Evolutionary conservation across 2,113 vertebrate species (phyloP), one percentile per base, ranked within the genome.

Genomic region (Amphilophus citrinellus): DNA sequence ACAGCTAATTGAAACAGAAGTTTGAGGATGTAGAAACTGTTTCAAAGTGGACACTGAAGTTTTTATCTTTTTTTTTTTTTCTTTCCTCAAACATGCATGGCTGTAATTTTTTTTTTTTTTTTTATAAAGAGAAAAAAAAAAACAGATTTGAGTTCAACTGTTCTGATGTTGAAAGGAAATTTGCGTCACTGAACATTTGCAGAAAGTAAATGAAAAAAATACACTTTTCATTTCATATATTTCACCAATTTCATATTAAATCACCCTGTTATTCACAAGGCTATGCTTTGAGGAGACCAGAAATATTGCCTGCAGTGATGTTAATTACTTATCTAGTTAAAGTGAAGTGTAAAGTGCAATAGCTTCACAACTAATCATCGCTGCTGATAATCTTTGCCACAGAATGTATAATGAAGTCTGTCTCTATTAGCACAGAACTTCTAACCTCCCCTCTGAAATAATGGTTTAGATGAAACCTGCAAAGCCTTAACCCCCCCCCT

Each of bases 251-350:
- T 30, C 8, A 66, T 30, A 44, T 32, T 13, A 65, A 84, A 61
- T 60, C 22, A 32, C 56, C 56, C 1, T 50, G 61, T 56, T 61
- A 59, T 73, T 77, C 14, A 82, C 53, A 80, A 59, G 60, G 60
- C 24, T 27, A 11, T n/a, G 57, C 47, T 80, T 61, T 79, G 47
- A 84, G 17, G 24, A 42, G 53, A 32, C 1, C 27, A 59, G 58
- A 56, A 58, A 39, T 22, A 73, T 53, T 73, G 60, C 60, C 77
- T 84, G 56, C 37, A 32, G 77, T 22, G 57, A 76, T 76, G 27
- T 61, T 62, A 83, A 87, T 50, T 60, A 82, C 39, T 73, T 73
- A 73, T 50, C 30, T 39, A 18, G 47, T 82, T 53, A 61, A 82
- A 81, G 71, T 14, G 1, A 32, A 78, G 47, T 86, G 76, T 32